phyloP scores from a whole-genome alignment of 1,140 invertebrate species.

The Fragariocoptes setiger region DNA sequence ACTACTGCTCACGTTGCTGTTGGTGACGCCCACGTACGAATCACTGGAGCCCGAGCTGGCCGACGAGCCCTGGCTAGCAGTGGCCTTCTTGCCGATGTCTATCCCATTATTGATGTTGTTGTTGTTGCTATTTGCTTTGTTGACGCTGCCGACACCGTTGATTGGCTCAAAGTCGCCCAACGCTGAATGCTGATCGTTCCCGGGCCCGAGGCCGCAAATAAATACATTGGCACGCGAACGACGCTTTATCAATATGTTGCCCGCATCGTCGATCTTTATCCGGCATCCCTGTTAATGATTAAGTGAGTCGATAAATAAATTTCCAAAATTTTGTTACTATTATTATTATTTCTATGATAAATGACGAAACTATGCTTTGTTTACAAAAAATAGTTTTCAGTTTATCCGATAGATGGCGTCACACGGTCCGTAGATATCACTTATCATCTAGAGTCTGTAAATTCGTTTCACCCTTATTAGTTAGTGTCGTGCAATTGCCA shows the following conservation, averaged over 20 bases:
- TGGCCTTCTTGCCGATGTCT: neutral
- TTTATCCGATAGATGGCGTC: no score
- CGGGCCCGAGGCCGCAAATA: constrained; percentile 25
- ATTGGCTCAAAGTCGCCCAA: neutral
- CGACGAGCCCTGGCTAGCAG: neutral
- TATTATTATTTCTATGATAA: no score
- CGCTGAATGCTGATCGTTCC: constrained; percentile 4
- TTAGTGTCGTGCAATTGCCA: no score
- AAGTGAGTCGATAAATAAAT: constrained; percentile 2
- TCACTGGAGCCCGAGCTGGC: neutral
- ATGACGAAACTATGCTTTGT: no score
- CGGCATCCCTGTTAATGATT: constrained; percentile 40
- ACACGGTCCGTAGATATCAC: no score
- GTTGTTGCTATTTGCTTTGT: no score
- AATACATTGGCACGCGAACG: constrained; percentile 65
- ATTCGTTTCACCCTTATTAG: no score
- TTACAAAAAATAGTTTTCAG: no score
- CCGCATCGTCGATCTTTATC: constrained; percentile 76
- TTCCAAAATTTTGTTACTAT: neutral
- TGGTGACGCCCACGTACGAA: neutral
- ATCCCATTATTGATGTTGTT: neutral
- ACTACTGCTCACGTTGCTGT: neutral
- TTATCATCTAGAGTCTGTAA: no score
- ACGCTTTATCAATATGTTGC: constrained; percentile 66
- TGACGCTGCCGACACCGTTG: neutral